Evolutionary conservation across 2,888 invertebrate genomes (phyloP), one percentile per base, ranked within the genome.

Genomic region (Ophioninae sp.): DNA sequence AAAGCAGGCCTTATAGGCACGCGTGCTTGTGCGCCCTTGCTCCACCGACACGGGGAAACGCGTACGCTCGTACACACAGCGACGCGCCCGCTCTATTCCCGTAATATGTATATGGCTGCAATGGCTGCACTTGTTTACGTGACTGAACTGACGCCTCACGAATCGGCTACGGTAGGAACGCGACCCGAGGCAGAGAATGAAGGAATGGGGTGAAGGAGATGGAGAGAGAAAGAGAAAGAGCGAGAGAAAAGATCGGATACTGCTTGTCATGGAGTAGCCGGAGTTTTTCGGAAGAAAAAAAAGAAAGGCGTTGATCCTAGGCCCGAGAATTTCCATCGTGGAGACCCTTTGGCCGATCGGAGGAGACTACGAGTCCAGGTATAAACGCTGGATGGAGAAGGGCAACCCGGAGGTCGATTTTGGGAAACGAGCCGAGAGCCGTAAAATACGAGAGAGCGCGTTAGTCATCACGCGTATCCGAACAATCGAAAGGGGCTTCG

Each of bases 121-220:
- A 81, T 83, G 78, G 78, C 77, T 77, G 81, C 81, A 81, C 78
- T 80, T 83, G 83, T 83, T 83, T 83, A 83, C 80, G 73, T 62
- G 80, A 83, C 73, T 44, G 56, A 79, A 79, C 73, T 67, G 79
- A 79, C 79, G 79, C 79, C 23, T 68, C 50, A 50, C 73, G 73
- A 73, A 79, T 68, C 73, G 21, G 59, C 74, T 39, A 74, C 41
- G 56, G 30, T 37, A 75, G 30, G 72, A 72, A 41, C 7, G 72
- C 41, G 23, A 68, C 10, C 21, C 41, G 41, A 20, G 67, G 41
- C 30, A 30, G 10, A 59, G 50, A 64, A 37, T 13, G 44, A 61
- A 10, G 20, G 23, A 72, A 21, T 21, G n/a, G 44, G 50, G 44
- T 10, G 41, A 50, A 50, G 21, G 61, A 13, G 44, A 23, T 7